Evolutionary conservation across 2,113 vertebrate species (phyloP).

Genomic region (Pipra filicauda): DNA sequence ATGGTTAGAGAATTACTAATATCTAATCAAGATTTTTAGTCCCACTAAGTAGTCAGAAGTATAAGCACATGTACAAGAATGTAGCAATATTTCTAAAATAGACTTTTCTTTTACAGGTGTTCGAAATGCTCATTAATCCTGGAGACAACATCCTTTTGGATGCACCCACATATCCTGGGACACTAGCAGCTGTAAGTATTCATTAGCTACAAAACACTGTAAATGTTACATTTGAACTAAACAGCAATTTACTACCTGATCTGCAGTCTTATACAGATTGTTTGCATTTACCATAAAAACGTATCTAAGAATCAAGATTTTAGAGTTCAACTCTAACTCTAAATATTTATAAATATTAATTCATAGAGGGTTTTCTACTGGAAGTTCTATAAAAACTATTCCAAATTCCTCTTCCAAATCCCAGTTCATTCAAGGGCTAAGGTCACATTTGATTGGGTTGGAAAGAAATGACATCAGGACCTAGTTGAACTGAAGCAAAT

Average conservation of each 20-base stretch:
- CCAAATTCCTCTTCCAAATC: not conserved
- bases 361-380: not conserved
- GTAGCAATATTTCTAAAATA: not conserved
- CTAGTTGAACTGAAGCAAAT: not conserved
- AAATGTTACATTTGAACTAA: not conserved
- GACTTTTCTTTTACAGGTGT: conserved; percentile 76
- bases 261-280: not conserved
- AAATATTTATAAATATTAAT: not conserved
- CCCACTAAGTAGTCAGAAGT: not conserved
- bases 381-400: not conserved
- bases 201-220: not conserved
- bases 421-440: not conserved
- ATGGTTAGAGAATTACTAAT: not conserved
- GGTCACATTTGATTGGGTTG: not conserved
- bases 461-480: not conserved
- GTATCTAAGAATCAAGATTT: not conserved
- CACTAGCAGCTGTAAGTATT: conserved; percentile 82
- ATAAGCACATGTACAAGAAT: not conserved
- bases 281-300: not conserved
- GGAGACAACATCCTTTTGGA: conserved; percentile 90
- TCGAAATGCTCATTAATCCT: conserved; percentile 93
- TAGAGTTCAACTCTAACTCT: not conserved
- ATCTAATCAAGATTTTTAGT: not conserved
- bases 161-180: conserved; percentile 87
- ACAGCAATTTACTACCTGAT: not conserved